These are phyloP conservation scores for Drosophila sturtevanti DNA, from an alignment of 1,140 invertebrate genomes.

Conservation along the genomic window DNA sequence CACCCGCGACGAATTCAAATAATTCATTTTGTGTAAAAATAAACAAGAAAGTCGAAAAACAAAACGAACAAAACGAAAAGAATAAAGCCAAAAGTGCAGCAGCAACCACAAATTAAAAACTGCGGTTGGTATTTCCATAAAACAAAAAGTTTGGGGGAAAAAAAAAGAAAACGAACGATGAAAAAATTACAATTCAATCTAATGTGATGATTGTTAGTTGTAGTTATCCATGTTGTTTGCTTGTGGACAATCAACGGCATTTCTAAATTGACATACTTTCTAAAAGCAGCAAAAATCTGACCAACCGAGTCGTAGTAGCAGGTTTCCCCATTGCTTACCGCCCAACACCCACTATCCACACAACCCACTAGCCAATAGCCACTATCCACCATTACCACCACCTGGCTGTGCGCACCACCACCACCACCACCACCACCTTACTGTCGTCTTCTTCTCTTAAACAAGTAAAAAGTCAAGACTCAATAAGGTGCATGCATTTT, in stretches of 20 bases:
- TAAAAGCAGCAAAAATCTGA: conserved; percentile 63
- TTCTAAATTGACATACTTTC: conserved; percentile 81
- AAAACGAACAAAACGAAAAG: conserved; percentile 2
- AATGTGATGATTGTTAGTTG: conserved; percentile 19
- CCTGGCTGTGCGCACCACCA: not conserved
- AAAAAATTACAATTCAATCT: conserved; percentile 30
- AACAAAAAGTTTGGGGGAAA: conserved; percentile 15
- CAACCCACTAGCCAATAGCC: not conserved
- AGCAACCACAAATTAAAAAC: conserved; percentile 30
- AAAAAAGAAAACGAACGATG: conserved; percentile 9
- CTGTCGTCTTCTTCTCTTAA: not conserved
- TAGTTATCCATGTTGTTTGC: conserved; percentile 22
- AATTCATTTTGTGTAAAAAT: conserved; percentile 1
- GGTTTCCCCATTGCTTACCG: conserved; percentile 9
- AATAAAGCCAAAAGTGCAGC: conserved; percentile 10
- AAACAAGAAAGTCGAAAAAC: conserved; percentile 1
- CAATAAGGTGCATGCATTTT: not conserved
- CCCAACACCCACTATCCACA: not conserved
- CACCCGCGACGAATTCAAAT: not conserved
- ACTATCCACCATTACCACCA: not conserved
- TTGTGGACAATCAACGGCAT: conserved; percentile 73
- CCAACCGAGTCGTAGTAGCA: conserved; percentile 39
- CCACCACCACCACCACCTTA: not conserved
- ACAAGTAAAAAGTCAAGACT: conserved; percentile 49
- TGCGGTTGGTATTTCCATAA: conserved; percentile 50